Conservation (phyloP, 1,140 invertebrate genomes). For the Heterodera carotae region DNA sequence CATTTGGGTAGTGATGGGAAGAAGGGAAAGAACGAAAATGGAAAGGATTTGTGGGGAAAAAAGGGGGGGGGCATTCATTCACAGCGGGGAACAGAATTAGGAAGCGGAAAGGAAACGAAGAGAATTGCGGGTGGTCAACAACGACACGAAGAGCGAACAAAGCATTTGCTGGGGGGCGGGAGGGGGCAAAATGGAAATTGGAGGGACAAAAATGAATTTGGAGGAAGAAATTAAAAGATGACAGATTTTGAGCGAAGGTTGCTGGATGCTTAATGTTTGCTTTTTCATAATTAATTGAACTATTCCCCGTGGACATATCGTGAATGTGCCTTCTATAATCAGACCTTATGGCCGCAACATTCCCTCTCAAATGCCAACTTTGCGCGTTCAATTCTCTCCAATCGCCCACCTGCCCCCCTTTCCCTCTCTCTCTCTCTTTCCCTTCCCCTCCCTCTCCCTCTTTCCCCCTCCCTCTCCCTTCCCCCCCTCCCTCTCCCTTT, state of each 20-base stretch:
- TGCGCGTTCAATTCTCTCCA: too few relatives aligned
- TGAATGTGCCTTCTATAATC: too few relatives aligned
- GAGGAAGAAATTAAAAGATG: too few relatives aligned
- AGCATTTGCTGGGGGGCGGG: neutral
- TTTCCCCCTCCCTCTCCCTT: too few relatives aligned
- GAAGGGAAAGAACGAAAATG: neutral
- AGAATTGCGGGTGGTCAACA: constrained; percentile 2
- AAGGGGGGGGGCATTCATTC: neutral
- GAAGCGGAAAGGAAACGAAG: constrained; percentile 9
- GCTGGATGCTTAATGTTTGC: neutral
- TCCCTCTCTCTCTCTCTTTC: too few relatives aligned
- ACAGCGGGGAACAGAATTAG: constrained; percentile 8
- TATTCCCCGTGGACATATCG: neutral
- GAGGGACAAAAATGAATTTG: neutral
- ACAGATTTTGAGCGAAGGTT: neutral
- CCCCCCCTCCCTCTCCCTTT: too few relatives aligned
- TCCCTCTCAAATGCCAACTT: too few relatives aligned
- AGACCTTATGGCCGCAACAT: too few relatives aligned
- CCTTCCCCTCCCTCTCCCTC: too few relatives aligned
- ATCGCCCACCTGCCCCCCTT: too few relatives aligned
- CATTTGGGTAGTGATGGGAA: neutral
- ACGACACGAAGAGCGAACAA: neutral
- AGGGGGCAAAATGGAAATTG: neutral
- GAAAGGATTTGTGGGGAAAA: neutral
- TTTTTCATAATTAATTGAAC: neutral